Conservation (phyloP, 2,888 invertebrate species). For the Papilio elwesi region DNA sequence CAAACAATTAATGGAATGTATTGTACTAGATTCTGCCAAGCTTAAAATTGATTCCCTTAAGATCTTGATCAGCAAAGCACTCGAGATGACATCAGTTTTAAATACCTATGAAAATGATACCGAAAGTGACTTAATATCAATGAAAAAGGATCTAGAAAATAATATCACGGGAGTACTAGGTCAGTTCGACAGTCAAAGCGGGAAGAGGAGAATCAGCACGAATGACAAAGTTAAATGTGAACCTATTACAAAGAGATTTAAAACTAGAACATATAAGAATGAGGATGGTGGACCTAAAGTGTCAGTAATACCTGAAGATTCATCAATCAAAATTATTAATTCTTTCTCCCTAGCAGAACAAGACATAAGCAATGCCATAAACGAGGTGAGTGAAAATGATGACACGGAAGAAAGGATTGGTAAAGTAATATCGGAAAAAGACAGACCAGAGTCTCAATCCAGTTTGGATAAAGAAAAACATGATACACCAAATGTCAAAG, state of each 20-base stretch:
- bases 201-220: constrained; percentile 22
- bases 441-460: background rate
- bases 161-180: constrained; percentile 55
- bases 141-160: constrained; percentile 49
- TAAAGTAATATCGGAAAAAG: background rate
- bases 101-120: constrained; percentile 49
- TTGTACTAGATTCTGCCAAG: constrained; percentile 56
- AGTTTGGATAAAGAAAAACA: background rate
- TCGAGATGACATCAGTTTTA: constrained; percentile 61
- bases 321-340: constrained; percentile 45
- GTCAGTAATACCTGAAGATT: background rate
- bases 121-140: constrained; percentile 19
- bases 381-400: constrained; percentile 33
- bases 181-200: constrained; percentile 3
- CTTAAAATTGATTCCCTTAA: constrained; percentile 54
- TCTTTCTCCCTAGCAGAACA: constrained; percentile 47
- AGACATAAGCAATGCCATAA: constrained; percentile 38
- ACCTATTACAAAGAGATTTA: constrained; percentile 33
- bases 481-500: constrained; percentile 3
- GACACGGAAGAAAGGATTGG: background rate
- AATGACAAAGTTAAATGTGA: constrained; percentile 29
- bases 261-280: constrained; percentile 31
- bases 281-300: background rate
- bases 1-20: constrained; percentile 57
- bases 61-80: constrained; percentile 56